These are phyloP conservation scores for Pseudomyrmex gracilis DNA, from an alignment of 1,140 invertebrate species.

Conservation along the genomic window DNA sequence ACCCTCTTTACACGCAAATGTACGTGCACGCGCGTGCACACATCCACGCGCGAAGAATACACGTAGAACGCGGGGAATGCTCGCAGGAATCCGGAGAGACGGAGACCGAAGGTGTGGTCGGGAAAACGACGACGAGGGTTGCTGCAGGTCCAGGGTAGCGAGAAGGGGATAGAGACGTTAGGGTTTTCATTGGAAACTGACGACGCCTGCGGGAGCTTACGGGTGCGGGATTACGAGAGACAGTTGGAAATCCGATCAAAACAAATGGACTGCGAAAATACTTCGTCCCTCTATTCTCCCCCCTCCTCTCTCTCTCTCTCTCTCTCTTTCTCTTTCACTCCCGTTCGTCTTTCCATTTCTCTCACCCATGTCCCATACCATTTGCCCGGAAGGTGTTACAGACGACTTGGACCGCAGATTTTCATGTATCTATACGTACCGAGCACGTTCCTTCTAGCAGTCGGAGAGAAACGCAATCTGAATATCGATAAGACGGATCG, in stretches of 20 bases:
- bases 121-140: conserved; percentile 52
- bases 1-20: not conserved
- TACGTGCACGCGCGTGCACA: not conserved
- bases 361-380: not conserved
- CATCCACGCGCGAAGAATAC: not conserved
- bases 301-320: conserved; percentile 39
- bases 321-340: not conserved
- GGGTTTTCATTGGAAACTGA: conserved; percentile 82
- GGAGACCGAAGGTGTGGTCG: conserved; percentile 32
- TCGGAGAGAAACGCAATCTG: conserved; percentile 73
- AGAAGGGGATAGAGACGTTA: conserved; percentile 76
- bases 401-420: conserved; percentile 63
- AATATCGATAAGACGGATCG: conserved; percentile 82
- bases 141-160: conserved; percentile 16
- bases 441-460: conserved; percentile 16
- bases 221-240: conserved; percentile 81
- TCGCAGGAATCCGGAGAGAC: conserved; percentile 24
- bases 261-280: conserved; percentile 85
- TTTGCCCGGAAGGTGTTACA: conserved; percentile 47
- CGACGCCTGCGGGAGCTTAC: conserved; percentile 80
- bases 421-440: conserved; percentile 35
- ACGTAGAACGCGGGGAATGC: conserved; percentile 13
- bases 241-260: conserved; percentile 85
- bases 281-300: conserved; percentile 63
- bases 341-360: conserved; percentile 7